Evolutionary conservation across 2,888 invertebrate species (phyloP).

Genomic region (Folsomia candida): DNA sequence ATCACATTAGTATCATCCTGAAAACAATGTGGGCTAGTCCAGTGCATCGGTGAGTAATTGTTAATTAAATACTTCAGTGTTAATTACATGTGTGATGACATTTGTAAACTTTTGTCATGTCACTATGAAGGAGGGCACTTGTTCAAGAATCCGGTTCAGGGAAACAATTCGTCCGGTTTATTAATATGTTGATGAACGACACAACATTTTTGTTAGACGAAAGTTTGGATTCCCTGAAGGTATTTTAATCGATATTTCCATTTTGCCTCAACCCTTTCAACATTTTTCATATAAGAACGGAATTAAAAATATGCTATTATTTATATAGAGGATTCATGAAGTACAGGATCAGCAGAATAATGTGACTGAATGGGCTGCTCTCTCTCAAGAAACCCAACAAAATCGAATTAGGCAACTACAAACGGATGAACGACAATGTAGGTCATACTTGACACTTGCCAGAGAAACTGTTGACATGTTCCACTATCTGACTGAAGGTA

Average conservation of each 20-base stretch:
- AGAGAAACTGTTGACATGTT: conserved; percentile 98
- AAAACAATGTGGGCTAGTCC: conserved; percentile 94
- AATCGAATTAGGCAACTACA: conserved; percentile 72
- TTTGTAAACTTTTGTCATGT: not conserved
- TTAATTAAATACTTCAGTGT: too few relatives aligned
- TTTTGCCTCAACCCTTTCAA: too few relatives aligned
- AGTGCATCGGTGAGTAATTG: conserved; percentile 70
- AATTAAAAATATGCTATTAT: not conserved
- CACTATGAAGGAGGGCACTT: conserved; percentile 60
- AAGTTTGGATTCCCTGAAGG: conserved; percentile 79
- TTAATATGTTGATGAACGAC: conserved; percentile 98
- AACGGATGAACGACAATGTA: conserved; percentile 82
- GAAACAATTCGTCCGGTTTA: conserved; percentile 91
- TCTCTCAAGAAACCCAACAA: conserved; percentile 69
- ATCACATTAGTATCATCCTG: conserved; percentile 94
- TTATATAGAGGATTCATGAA: conserved; percentile 60
- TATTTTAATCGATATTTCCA: conserved; percentile 25
- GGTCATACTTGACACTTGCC: conserved; percentile 85
- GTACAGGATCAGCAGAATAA: conserved; percentile 82
- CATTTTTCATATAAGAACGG: not conserved
- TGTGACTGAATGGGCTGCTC: conserved; percentile 65
- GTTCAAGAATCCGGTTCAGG: conserved; percentile 85
- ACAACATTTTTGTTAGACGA: conserved; percentile 96
- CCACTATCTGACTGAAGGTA: conserved; percentile 89
- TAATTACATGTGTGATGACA: not conserved